Percentiles rank a stretch among this genome's conserved stretches.
Evolutionary conservation across 2,797 vertebrate species (phyloP).

Genomic region (Chaunax sp.): DNA sequence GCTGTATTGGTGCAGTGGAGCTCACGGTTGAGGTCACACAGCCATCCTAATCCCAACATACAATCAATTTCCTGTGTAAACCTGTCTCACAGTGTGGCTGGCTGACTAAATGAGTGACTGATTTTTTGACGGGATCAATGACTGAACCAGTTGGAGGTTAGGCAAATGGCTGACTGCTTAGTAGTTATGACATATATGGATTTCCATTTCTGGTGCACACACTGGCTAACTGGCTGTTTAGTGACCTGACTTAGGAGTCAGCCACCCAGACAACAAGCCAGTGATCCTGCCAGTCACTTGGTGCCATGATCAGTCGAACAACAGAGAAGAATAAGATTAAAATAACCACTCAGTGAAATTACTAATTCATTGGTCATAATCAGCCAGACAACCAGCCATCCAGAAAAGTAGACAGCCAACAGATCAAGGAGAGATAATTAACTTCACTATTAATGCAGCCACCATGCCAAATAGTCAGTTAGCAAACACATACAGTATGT

Average conservation of each 20-base stretch:
- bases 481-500: slow-evolving; percentile 65
- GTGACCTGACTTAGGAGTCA: slow-evolving; percentile 24
- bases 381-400: slow-evolving; percentile 4
- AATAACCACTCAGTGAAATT: slow-evolving; percentile 26
- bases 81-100: slow-evolving; percentile 37
- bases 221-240: slow-evolving; percentile 13
- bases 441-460: slow-evolving; percentile 58
- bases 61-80: slow-evolving; percentile 57
- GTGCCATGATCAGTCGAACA: slow-evolving; percentile 9
- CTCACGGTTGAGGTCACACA: slow-evolving; percentile 66
- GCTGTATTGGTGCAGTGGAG: slow-evolving; percentile 60
- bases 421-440: slow-evolving; percentile 61
- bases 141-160: slow-evolving; percentile 10
- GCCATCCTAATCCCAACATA: slow-evolving; percentile 39
- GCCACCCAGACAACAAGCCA: slow-evolving; percentile 14
- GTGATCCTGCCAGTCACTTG: slow-evolving; percentile 11
- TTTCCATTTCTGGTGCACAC: not conserved
- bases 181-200: not conserved
- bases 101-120: slow-evolving; percentile 30
- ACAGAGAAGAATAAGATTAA: slow-evolving; percentile 1
- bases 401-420: slow-evolving; percentile 38
- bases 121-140: slow-evolving; percentile 34
- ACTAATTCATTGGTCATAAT: slow-evolving; percentile 19
- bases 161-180: slow-evolving; percentile 26
- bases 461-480: slow-evolving; percentile 49